Conservation (phyloP, 2,888 invertebrate species). For the Rambutsinella grinnellia region DNA sequence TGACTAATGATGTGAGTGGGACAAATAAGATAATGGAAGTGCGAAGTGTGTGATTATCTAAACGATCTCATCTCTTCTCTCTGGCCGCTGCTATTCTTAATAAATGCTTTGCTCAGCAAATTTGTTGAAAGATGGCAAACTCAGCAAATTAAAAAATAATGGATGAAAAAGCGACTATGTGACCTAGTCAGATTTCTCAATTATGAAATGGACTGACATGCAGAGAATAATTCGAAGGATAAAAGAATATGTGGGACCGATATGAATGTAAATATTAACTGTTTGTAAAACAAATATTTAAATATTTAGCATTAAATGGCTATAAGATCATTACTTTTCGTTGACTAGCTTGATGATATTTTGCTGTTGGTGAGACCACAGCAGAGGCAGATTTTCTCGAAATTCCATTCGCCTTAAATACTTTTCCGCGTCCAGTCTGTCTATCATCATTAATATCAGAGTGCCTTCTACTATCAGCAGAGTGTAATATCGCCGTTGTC, state of each 20-base stretch:
- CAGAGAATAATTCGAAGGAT: neutral
- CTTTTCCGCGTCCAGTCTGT: slow-evolving; percentile 18
- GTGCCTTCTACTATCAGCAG: slow-evolving; percentile 12
- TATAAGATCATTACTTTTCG: slow-evolving; percentile 50
- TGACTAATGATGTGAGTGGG: too few relatives aligned
- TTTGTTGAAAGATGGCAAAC: neutral
- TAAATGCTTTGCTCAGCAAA: neutral
- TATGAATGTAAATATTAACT: neutral
- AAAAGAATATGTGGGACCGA: neutral
- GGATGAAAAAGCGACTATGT: neutral
- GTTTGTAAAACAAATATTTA: neutral
- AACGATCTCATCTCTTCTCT: too few relatives aligned
- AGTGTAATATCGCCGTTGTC: slow-evolving; percentile 45
- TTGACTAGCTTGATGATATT: slow-evolving; percentile 49
- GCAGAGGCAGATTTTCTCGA: slow-evolving; percentile 22
- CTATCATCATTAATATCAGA: slow-evolving; percentile 35
- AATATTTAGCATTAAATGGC: slow-evolving; percentile 22
- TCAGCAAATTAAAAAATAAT: neutral
- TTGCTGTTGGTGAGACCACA: slow-evolving; percentile 8
- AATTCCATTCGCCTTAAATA: slow-evolving; percentile 45
- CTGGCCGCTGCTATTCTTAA: neutral
- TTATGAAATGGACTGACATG: neutral
- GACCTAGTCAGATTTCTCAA: neutral
- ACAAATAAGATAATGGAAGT: too few relatives aligned
- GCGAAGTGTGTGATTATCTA: too few relatives aligned